These are phyloP conservation scores for Pygocentrus nattereri DNA, from an alignment of 2,797 vertebrate species.

Conservation along the genomic window DNA sequence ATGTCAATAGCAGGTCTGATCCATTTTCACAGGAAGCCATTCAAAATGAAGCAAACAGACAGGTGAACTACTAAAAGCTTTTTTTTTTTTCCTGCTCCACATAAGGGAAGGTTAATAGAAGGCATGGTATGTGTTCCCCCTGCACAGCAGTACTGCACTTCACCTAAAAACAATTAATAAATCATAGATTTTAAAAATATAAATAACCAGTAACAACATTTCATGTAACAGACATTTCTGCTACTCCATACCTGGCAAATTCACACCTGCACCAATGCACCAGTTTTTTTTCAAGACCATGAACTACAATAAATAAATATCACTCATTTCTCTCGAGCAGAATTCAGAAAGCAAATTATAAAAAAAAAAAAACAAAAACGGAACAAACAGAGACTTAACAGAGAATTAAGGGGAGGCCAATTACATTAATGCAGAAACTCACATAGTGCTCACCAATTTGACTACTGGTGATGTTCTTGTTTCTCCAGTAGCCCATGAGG, in stretches of 20 bases:
- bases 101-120: neutral
- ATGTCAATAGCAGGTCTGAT: neutral
- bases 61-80: neutral
- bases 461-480: slow-evolving; percentile 8
- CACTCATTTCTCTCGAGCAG: slow-evolving; percentile 19
- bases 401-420: neutral
- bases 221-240: slow-evolving; percentile 14
- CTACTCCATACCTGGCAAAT: slow-evolving; percentile 32
- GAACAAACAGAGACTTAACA: too few species aligned
- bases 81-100: neutral
- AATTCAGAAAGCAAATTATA: neutral
- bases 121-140: neutral
- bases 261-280: slow-evolving; percentile 36
- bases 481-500: slow-evolving; percentile 6
- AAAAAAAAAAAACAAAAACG: neutral
- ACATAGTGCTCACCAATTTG: slow-evolving; percentile 4
- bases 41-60: neutral
- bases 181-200: slow-evolving; percentile 14
- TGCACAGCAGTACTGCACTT: neutral
- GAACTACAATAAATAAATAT: slow-evolving; percentile 49
- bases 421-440: neutral
- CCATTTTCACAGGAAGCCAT: neutral
- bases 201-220: slow-evolving; percentile 49
- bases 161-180: neutral
- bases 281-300: slow-evolving; percentile 41